Percentiles rank a stretch among this genome's conserved stretches.
phyloP scores from a whole-genome alignment of 1,140 invertebrate genomes.

The Drosophila auraria region DNA sequence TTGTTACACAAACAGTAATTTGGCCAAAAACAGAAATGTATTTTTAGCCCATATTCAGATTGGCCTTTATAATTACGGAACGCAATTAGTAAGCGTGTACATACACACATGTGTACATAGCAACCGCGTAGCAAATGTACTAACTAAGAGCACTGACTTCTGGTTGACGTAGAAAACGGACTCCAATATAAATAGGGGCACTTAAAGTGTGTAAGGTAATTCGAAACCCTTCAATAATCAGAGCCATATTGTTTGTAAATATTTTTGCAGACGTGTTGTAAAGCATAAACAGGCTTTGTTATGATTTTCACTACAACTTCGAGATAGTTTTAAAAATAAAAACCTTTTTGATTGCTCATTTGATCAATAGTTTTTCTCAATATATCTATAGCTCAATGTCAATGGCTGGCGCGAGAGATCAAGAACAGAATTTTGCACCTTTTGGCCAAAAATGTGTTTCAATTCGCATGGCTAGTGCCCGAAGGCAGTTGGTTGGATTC shows the following conservation, averaged over 20 bases:
- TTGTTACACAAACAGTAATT: constrained; percentile 23
- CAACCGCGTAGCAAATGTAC: not conserved
- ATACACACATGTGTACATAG: not conserved
- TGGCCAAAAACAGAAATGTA: constrained; percentile 33
- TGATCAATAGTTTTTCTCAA: not conserved
- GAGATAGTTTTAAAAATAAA: no score
- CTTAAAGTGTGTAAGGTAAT: not conserved
- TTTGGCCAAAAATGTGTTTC: constrained; percentile 1
- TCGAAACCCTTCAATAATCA: constrained; percentile 1
- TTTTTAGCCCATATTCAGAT: constrained; percentile 40
- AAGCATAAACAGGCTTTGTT: no score
- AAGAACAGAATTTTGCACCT: constrained; percentile 20
- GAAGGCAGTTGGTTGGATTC: constrained; percentile 23
- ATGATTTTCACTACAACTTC: no score
- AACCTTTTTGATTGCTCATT: not conserved
- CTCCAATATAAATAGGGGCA: not conserved
- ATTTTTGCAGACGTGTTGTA: not conserved
- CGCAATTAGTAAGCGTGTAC: constrained; percentile 6
- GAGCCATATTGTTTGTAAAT: not conserved
- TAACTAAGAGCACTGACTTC: not conserved
- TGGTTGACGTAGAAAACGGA: not conserved
- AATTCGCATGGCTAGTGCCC: not conserved
- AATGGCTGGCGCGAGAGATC: not conserved
- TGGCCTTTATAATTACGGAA: constrained; percentile 23
- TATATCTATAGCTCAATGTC: not conserved